Percentiles rank a stretch among this genome's conserved stretches.
Conservation (phyloP, 2,113 vertebrate genomes). For the Pleuronectes platessa region DNA sequence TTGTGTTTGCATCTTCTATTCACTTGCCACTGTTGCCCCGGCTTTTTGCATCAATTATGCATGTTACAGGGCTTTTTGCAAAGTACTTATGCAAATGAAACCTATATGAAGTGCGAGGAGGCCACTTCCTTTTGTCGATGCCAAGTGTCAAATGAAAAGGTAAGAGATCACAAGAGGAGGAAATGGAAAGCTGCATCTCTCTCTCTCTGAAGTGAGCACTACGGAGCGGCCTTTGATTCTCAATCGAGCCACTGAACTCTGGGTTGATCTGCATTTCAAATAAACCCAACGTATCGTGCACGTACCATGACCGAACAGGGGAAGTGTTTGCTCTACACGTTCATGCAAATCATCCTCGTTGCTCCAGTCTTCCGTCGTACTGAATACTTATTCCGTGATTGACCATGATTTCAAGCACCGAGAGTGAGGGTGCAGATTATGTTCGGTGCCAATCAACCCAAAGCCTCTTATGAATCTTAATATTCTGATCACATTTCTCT, state of each 20-base stretch:
- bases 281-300: neutral
- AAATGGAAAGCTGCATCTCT: slow-evolving; percentile 11
- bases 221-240: slow-evolving; percentile 41
- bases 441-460: neutral
- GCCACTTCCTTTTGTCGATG: slow-evolving; percentile 24
- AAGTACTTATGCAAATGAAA: slow-evolving; percentile 56
- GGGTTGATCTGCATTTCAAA: slow-evolving; percentile 52
- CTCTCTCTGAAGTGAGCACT: slow-evolving; percentile 32
- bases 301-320: neutral
- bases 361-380: neutral
- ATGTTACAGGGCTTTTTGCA: slow-evolving; percentile 24
- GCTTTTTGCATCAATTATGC: slow-evolving; percentile 31
- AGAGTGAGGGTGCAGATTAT: neutral
- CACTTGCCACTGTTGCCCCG: slow-evolving; percentile 16
- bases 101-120: slow-evolving; percentile 31
- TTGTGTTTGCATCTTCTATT: neutral
- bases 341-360: neutral
- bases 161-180: neutral
- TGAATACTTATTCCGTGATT: too few species aligned
- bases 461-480: neutral
- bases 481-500: neutral
- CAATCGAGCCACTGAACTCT: slow-evolving; percentile 37
- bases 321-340: neutral
- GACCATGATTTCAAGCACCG: neutral
- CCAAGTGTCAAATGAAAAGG: slow-evolving; percentile 34